A percentile compares a stretch with the other conserved stretches of the same genome.
Evolutionary conservation across 2,888 invertebrate species (phyloP).

Genomic region (Protodeltote pygarga): DNA sequence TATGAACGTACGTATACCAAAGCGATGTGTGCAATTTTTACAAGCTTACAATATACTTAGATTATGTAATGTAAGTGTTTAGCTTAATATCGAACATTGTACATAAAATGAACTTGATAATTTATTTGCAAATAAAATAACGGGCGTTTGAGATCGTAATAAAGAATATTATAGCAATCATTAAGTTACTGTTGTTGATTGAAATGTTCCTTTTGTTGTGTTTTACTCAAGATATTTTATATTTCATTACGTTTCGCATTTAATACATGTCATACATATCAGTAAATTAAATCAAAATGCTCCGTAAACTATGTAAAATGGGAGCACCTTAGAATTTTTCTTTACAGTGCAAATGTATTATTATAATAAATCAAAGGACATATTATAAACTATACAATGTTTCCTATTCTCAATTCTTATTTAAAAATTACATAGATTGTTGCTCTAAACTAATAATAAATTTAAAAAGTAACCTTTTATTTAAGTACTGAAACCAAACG

Average conservation of each 20-base stretch:
- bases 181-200: constrained; percentile 38
- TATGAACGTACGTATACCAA: constrained; percentile 86
- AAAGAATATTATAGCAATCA: constrained; percentile 30
- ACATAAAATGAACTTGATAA: constrained; percentile 59
- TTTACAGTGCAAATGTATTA: constrained; percentile 15
- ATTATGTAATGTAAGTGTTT: constrained; percentile 68
- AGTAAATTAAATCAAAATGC: constrained; percentile 17
- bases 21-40: constrained; percentile 87
- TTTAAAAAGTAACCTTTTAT: constrained; percentile 1
- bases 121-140: constrained; percentile 50
- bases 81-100: constrained; percentile 62
- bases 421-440: constrained; percentile 12
- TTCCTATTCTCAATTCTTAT: constrained; percentile 11
- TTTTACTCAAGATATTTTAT: constrained; percentile 7
- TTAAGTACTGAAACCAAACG: constrained; percentile 7
- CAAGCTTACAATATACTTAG: constrained; percentile 82
- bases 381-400: constrained; percentile 4
- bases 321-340: constrained; percentile 3
- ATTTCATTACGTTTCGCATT: constrained; percentile 29
- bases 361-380: constrained; percentile 4
- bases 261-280: constrained; percentile 37
- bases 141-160: constrained; percentile 41
- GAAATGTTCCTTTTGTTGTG: constrained; percentile 31
- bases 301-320: constrained; percentile 4
- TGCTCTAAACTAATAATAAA: constrained; percentile 7